phyloP scores from a whole-genome alignment of 1,140 invertebrate species.

The Camponotus floridanus region DNA sequence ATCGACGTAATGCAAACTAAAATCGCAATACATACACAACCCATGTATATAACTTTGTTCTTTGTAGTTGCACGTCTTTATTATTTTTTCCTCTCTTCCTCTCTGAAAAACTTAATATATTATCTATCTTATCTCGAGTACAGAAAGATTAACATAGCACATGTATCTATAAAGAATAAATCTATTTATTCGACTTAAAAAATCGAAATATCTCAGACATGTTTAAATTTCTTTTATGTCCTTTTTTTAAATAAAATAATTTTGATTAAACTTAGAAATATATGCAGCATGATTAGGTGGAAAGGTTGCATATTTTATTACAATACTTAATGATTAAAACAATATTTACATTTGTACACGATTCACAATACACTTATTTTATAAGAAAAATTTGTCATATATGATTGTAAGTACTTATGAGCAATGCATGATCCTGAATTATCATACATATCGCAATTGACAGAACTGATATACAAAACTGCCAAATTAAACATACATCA shows the following conservation, averaged over 20 bases:
- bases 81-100: no score
- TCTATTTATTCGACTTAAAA: no score
- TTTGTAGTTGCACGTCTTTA: no score
- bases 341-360: constrained; percentile 85
- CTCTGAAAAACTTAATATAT: no score
- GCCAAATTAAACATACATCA: not conserved
- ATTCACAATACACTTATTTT: constrained; percentile 65
- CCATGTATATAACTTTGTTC: no score
- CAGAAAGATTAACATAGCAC: no score
- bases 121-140: no score
- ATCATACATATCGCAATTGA: not conserved
- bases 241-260: not conserved
- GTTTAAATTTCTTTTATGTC: not conserved
- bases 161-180: no score
- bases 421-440: constrained; percentile 12
- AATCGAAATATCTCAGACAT: no score
- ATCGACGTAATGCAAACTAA: no score
- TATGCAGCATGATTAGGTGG: not conserved
- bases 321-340: constrained; percentile 78
- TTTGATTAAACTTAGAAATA: not conserved
- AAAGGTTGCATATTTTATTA: constrained; percentile 70
- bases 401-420: constrained; percentile 72
- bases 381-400: constrained; percentile 69
- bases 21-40: no score
- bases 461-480: constrained; percentile 4